Conservation (phyloP, 1,140 invertebrate genomes). For the Arion vulgaris region DNA sequence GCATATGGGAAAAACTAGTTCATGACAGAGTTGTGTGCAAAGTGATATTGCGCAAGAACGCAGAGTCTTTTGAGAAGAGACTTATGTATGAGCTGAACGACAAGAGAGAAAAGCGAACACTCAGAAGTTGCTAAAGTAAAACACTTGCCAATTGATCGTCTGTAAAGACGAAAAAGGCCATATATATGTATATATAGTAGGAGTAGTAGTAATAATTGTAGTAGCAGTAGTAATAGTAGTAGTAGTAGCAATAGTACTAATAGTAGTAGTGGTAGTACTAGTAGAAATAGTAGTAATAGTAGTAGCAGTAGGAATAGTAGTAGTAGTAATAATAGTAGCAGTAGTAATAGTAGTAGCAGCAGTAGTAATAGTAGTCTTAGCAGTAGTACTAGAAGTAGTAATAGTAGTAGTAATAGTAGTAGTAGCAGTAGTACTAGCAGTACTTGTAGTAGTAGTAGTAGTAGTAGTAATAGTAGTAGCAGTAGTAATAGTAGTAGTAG, state of each 20-base stretch:
- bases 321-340: background rate
- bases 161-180: too few species aligned
- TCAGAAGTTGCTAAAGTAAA: too few species aligned
- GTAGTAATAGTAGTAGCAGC: background rate
- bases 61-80: too few species aligned
- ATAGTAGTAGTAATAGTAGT: slow-evolving; percentile 23
- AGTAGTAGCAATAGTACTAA: slow-evolving; percentile 15
- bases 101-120: too few species aligned
- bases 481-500: background rate
- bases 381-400: slow-evolving; percentile 20
- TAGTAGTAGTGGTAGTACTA: background rate
- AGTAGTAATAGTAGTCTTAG: slow-evolving; percentile 3
- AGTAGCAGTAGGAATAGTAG: background rate
- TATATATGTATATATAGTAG: too few species aligned
- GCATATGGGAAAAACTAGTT: too few species aligned
- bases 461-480: background rate
- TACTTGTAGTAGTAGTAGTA: slow-evolving; percentile 17
- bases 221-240: slow-evolving; percentile 21
- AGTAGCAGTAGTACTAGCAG: slow-evolving; percentile 20
- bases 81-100: too few species aligned
- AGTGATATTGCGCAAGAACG: too few species aligned
- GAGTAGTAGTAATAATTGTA: too few species aligned
- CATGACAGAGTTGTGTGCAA: too few species aligned
- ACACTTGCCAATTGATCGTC: too few species aligned
- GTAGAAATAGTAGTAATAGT: background rate